Evolutionary conservation across 2,113 vertebrate species (phyloP).

Genomic region (Bettongia penicillata): DNA sequence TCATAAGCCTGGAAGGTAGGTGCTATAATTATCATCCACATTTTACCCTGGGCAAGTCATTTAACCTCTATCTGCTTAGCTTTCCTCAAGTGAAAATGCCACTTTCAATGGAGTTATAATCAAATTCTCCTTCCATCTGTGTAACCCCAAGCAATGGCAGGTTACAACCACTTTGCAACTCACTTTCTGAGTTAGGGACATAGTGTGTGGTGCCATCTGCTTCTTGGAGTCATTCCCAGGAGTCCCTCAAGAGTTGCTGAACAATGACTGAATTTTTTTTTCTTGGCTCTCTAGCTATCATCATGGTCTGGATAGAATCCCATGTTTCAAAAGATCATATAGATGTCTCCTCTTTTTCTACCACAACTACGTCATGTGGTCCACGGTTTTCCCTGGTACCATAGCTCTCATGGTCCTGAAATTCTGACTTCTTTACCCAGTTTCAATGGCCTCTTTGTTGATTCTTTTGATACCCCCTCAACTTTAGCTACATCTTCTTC

Average conservation of each 20-base stretch:
- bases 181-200: neutral
- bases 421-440: neutral
- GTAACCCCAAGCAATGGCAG: neutral
- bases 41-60: neutral
- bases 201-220: neutral
- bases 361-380: neutral
- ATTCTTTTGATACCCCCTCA: neutral
- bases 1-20: neutral
- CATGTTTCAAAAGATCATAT: neutral
- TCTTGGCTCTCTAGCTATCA: neutral
- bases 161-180: neutral
- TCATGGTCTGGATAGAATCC: neutral
- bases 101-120: neutral
- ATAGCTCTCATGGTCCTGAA: neutral
- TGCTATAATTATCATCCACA: neutral
- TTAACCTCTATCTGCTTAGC: neutral
- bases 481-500: neutral
- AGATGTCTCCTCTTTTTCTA: neutral
- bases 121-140: neutral
- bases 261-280: neutral
- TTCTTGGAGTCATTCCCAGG: neutral
- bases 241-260: neutral
- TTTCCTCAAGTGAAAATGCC: neutral
- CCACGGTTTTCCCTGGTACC: neutral
- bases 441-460: neutral